A percentile compares a stretch with the other conserved stretches of the same genome.
Evolutionary conservation across 1,140 invertebrate genomes (phyloP).

Genomic region (Babylonia areolata): DNA sequence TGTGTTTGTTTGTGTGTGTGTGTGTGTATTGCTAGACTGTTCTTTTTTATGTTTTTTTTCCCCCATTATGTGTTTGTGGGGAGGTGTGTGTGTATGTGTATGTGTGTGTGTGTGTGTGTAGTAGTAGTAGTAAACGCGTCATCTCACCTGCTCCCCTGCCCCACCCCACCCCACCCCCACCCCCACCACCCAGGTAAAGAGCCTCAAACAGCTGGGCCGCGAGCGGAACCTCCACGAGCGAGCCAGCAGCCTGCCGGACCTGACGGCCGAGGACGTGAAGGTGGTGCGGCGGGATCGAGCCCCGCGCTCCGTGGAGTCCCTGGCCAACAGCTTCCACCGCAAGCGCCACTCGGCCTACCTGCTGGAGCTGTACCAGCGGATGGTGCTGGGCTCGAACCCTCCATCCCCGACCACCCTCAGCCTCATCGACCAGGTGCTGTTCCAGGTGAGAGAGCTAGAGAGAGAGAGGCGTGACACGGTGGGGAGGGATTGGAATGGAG

Average conservation of each 20-base stretch:
- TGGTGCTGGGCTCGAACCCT: constrained; percentile 63
- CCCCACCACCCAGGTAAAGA: constrained; percentile 54
- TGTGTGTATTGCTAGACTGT: not conserved
- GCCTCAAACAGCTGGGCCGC: constrained; percentile 58
- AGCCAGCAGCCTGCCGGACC: constrained; percentile 66
- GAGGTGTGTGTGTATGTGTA: not conserved
- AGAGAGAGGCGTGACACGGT: no score
- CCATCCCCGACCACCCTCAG: constrained; percentile 68
- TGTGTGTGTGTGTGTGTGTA: not conserved
- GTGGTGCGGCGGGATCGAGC: not conserved
- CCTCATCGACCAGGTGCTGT: constrained; percentile 64
- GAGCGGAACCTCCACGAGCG: constrained; percentile 49
- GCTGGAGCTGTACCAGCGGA: constrained; percentile 68
- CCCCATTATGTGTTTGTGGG: not conserved
- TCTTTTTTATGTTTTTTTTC: not conserved
- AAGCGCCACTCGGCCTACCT: constrained; percentile 68
- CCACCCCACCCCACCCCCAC: no score
- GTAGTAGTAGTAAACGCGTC: no score
- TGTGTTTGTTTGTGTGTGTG: not conserved
- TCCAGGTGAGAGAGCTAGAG: not conserved
- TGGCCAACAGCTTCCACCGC: constrained; percentile 67
- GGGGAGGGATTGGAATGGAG: no score
- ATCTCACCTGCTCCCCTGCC: no score
- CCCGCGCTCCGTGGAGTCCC: constrained; percentile 33
- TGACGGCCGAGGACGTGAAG: constrained; percentile 50